Evolutionary conservation across 2,888 invertebrate species (phyloP).

Genomic region (Furcula furcula): DNA sequence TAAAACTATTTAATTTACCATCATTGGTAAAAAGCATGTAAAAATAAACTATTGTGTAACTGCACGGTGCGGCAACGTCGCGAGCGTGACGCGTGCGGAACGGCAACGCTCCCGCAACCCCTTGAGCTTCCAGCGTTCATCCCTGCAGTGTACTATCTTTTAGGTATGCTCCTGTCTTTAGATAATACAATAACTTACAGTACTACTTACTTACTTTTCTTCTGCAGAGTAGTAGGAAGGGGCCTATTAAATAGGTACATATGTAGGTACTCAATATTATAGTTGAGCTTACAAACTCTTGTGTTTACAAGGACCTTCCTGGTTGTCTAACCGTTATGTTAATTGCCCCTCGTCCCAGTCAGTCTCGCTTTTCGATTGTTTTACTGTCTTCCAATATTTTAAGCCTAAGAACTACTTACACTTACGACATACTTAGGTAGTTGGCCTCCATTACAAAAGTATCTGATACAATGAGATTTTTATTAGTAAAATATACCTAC

Average conservation of each 20-base stretch:
- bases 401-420: slow-evolving; percentile 45
- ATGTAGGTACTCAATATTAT: too few species aligned
- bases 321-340: too few species aligned
- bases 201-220: too few species aligned
- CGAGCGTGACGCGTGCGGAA: slow-evolving; percentile 16
- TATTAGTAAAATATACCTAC: slow-evolving; percentile 30
- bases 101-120: slow-evolving; percentile 41
- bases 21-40: slow-evolving; percentile 1
- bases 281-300: background rate
- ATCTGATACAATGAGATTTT: slow-evolving; percentile 25
- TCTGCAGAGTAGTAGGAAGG: too few species aligned
- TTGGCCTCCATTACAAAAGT: slow-evolving; percentile 32
- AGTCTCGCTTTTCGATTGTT: slow-evolving; percentile 42
- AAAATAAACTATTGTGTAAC: slow-evolving; percentile 16
- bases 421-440: slow-evolving; percentile 37
- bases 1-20: slow-evolving; percentile 1
- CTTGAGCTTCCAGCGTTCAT: slow-evolving; percentile 24
- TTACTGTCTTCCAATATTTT: slow-evolving; percentile 72
- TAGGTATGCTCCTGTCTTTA: background rate
- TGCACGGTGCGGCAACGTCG: slow-evolving; percentile 16
- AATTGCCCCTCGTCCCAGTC: slow-evolving; percentile 27
- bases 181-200: too few species aligned
- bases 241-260: too few species aligned
- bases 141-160: background rate
- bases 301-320: too few species aligned